Conservation (phyloP, 2,113 vertebrate genomes). For the Martes martes region DNA sequence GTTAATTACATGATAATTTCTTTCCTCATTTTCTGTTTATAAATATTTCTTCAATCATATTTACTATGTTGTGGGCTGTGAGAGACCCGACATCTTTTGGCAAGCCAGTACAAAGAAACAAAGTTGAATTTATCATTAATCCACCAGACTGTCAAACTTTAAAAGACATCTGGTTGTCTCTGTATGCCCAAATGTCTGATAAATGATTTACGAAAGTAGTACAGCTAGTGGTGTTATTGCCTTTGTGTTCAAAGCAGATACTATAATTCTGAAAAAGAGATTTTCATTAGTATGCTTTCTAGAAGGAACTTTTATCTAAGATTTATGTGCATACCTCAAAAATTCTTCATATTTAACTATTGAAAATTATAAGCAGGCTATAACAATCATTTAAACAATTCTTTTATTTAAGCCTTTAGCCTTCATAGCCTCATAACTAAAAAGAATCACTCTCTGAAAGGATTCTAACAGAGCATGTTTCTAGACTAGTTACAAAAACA, state of each 20-base stretch:
- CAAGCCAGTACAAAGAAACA: conserved; percentile 17
- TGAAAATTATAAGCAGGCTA: conserved; percentile 5
- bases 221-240: not conserved
- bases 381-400: conserved; percentile 4
- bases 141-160: not conserved
- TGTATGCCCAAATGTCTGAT: not conserved
- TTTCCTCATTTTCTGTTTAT: not conserved
- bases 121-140: conserved; percentile 47
- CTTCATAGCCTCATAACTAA: not conserved
- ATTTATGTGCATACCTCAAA: conserved; percentile 9
- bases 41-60: conserved; percentile 10
- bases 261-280: conserved; percentile 13
- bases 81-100: not conserved
- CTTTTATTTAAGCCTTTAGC: conserved; percentile 15
- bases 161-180: conserved; percentile 38
- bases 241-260: conserved; percentile 48
- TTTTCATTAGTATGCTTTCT: conserved; percentile 3
- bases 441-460: conserved; percentile 31
- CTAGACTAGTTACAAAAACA: conserved; percentile 20
- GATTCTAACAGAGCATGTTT: conserved; percentile 23
- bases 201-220: conserved; percentile 39
- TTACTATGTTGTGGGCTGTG: not conserved
- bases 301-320: conserved; percentile 46
- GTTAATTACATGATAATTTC: not conserved
- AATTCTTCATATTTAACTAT: conserved; percentile 33